Conservation (phyloP, 2,113 vertebrate species). For the Butorides virescens region DNA sequence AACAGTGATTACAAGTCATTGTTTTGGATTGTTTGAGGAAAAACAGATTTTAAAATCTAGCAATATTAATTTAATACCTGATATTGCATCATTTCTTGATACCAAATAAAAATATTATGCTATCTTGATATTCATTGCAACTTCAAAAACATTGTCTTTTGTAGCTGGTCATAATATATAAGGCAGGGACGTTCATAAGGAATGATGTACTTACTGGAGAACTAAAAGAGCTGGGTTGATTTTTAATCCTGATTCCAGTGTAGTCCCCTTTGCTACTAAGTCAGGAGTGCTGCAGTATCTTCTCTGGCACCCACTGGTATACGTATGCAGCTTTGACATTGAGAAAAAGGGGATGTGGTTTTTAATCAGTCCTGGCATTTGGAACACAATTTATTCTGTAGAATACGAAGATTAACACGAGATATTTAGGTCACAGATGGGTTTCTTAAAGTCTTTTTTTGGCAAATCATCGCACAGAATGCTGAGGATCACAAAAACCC, state of each 20-base stretch:
- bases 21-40: not conserved
- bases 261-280: conserved; percentile 27
- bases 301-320: conserved; percentile 41
- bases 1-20: conserved; percentile 14
- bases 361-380: conserved; percentile 57
- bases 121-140: not conserved
- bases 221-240: conserved; percentile 18
- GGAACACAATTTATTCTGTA: conserved; percentile 40
- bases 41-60: conserved; percentile 15
- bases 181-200: not conserved
- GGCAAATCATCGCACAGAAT: conserved; percentile 38
- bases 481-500: conserved; percentile 49
- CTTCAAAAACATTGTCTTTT: not conserved
- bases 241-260: conserved; percentile 16
- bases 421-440: conserved; percentile 68
- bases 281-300: conserved; percentile 62
- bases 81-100: not conserved
- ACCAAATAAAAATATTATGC: not conserved
- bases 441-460: conserved; percentile 62
- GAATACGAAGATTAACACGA: conserved; percentile 51
- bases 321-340: conserved; percentile 67
- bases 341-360: conserved; percentile 37
- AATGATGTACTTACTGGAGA: not conserved
- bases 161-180: not conserved
- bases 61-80: conserved; percentile 25